Evolutionary conservation across 1,140 invertebrate species (phyloP).

Genomic region (Drosophila lini): DNA sequence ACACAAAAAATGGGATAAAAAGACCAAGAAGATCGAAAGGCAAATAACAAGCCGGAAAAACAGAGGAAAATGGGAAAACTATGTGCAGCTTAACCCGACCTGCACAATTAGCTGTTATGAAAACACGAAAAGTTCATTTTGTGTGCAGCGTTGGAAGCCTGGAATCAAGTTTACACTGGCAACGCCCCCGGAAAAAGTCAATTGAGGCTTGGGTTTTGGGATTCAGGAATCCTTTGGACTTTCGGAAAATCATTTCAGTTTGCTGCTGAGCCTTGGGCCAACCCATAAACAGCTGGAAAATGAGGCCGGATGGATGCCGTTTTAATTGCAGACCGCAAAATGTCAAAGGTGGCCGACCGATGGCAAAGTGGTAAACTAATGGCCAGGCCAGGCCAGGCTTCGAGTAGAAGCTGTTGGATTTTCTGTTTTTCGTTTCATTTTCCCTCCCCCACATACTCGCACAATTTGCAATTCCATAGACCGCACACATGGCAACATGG

Average conservation of each 20-base stretch:
- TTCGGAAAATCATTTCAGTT: neutral
- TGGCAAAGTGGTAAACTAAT: neutral
- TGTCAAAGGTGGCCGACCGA: constrained; percentile 18
- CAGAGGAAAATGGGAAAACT: neutral
- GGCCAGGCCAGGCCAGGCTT: neutral
- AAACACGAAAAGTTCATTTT: constrained; percentile 9
- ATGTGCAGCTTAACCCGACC: neutral
- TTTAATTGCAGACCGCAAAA: constrained; percentile 23
- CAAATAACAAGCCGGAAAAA: constrained; percentile 1
- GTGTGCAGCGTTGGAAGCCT: neutral
- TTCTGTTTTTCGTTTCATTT: constrained; percentile 10
- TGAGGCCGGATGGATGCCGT: neutral
- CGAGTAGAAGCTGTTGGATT: constrained; percentile 7
- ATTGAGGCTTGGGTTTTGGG: neutral
- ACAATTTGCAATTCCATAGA: constrained; percentile 21
- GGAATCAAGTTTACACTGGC: constrained; percentile 2
- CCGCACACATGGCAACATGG: constrained; percentile 10
- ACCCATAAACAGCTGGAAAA: constrained; percentile 10
- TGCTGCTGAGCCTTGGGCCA: neutral
- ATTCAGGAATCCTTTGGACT: neutral
- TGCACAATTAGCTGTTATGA: constrained; percentile 10
- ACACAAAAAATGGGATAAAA: no score
- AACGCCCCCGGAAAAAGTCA: constrained; percentile 4
- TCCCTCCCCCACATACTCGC: neutral
- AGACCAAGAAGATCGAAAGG: constrained; percentile 1